These are phyloP conservation scores for Myrmecobius fasciatus DNA, from an alignment of 2,113 vertebrate species.

Conservation along the genomic window DNA sequence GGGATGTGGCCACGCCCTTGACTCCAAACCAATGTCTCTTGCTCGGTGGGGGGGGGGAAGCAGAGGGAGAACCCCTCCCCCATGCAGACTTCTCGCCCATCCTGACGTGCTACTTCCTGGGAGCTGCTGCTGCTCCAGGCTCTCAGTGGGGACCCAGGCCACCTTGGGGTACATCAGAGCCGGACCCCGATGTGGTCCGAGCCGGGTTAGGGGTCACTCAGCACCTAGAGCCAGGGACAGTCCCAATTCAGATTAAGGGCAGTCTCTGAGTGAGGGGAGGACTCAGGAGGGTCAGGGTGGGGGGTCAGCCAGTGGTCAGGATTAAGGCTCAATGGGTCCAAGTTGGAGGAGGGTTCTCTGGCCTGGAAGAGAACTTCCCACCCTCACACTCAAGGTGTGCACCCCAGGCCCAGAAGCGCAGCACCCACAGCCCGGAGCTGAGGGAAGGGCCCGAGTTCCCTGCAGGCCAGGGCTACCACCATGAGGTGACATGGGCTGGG, in stretches of 20 bases:
- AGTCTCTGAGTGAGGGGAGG: neutral
- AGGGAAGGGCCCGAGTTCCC: neutral
- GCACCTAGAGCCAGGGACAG: neutral
- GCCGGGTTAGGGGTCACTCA: neutral
- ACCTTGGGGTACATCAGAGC: neutral
- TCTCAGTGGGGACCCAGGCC: neutral
- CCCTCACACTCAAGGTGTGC: too few species aligned
- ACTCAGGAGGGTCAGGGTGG: too few species aligned
- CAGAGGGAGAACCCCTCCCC: too few species aligned
- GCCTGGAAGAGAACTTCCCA: neutral
- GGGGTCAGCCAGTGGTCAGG: too few species aligned
- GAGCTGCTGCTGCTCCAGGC: neutral
- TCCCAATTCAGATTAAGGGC: fast-evolving
- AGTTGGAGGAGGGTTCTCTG: neutral
- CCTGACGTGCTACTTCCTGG: too few species aligned
- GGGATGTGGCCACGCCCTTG: too few species aligned
- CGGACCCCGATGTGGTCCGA: neutral
- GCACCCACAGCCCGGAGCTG: neutral
- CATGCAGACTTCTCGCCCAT: neutral
- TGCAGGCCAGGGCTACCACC: neutral
- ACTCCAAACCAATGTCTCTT: slow-evolving; percentile 41
- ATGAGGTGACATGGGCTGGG: neutral
- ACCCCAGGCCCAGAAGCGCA: too few species aligned
- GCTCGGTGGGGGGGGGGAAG: slow-evolving; percentile 9
- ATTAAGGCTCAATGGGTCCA: neutral